phyloP scores from a whole-genome alignment of 2,888 invertebrate species.

The Spodoptera picta region DNA sequence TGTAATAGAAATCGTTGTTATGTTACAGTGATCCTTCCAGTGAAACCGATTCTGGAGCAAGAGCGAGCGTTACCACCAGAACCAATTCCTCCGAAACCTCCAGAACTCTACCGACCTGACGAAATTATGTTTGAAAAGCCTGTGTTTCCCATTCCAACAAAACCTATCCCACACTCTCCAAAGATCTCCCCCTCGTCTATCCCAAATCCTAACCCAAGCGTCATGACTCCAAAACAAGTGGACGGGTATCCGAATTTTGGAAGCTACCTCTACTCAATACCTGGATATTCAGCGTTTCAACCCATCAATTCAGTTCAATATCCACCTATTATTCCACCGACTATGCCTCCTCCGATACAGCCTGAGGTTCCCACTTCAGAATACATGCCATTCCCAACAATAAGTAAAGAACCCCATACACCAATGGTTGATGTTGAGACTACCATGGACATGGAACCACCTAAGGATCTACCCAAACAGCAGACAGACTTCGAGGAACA shows the following conservation, averaged over 20 bases:
- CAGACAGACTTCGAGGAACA: constrained; percentile 82
- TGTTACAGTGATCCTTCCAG: constrained; percentile 49
- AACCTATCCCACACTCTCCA: constrained; percentile 77
- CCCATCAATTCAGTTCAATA: constrained; percentile 58
- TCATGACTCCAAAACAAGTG: constrained; percentile 74
- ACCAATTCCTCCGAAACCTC: constrained; percentile 69
- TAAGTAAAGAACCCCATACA: constrained; percentile 16
- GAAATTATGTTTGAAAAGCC: constrained; percentile 73
- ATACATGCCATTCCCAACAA: constrained; percentile 54
- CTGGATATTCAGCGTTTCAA: constrained; percentile 85
- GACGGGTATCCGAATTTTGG: constrained; percentile 79
- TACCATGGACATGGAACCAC: constrained; percentile 53
- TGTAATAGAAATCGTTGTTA: constrained; percentile 8
- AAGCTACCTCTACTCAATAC: constrained; percentile 80
- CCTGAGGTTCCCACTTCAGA: constrained; percentile 63
- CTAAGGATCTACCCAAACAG: constrained; percentile 50
- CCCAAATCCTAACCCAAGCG: constrained; percentile 83
- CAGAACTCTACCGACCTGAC: constrained; percentile 67
- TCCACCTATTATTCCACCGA: constrained; percentile 67
- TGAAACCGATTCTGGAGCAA: constrained; percentile 55
- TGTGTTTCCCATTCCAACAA: constrained; percentile 66
- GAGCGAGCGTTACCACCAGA: constrained; percentile 61
- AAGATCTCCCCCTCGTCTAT: constrained; percentile 86
- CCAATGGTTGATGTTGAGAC: constrained; percentile 44
- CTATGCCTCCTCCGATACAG: constrained; percentile 60